phyloP scores from a whole-genome alignment of 2,113 vertebrate genomes.

The Heliornis fulica region DNA sequence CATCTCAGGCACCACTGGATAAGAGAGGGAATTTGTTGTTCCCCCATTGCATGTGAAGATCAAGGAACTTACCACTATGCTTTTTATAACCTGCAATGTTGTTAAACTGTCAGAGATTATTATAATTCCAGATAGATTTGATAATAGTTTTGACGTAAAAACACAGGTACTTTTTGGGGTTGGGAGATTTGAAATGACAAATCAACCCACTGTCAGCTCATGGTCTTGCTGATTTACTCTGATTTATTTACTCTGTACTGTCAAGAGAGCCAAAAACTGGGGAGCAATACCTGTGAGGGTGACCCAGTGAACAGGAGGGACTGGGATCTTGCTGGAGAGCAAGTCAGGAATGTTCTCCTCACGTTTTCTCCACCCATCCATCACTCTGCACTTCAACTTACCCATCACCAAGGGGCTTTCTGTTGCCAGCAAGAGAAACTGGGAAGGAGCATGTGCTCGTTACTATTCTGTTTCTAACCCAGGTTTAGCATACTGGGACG shows the following conservation, averaged over 20 bases:
- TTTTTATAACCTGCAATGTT: not conserved
- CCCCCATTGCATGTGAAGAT: not conserved
- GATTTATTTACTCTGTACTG: conserved; percentile 11
- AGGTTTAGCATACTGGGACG: not conserved
- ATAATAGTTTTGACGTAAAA: conserved; percentile 44
- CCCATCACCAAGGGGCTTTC: accelerated
- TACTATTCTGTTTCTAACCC: not conserved
- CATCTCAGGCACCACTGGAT: not conserved
- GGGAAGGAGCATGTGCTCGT: not conserved
- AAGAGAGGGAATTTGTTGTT: not conserved
- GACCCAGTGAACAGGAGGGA: not conserved
- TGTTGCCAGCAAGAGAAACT: not conserved
- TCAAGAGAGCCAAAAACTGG: not conserved
- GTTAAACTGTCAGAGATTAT: conserved; percentile 32
- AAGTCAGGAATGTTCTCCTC: not conserved
- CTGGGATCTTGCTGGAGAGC: not conserved
- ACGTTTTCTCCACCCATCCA: not conserved
- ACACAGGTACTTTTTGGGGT: conserved; percentile 9
- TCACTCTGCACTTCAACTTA: not conserved
- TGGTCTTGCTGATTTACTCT: not conserved
- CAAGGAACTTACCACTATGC: not conserved
- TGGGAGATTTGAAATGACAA: not conserved
- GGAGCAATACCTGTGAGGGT: not conserved
- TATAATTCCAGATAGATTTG: conserved; percentile 13
- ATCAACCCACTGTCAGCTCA: conserved; percentile 19